Conservation (phyloP, 2,888 invertebrate genomes). For the Scaptomyza tumidula region DNA sequence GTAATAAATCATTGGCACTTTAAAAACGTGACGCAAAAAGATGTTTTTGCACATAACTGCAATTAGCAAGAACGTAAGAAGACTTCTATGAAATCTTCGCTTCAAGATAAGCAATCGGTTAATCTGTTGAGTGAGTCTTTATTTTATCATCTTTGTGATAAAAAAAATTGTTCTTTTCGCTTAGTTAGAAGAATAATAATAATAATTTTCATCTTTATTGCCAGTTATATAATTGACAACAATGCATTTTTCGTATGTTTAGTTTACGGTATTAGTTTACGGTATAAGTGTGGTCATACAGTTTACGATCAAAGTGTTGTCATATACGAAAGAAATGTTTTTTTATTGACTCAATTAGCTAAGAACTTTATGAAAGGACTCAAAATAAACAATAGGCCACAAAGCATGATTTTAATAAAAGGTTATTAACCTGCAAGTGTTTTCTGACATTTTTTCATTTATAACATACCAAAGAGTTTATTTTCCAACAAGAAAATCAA, state of each 20-base stretch:
- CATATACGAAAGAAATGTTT: neutral
- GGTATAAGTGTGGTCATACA: too few relatives aligned
- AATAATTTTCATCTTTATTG: too few relatives aligned
- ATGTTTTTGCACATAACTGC: neutral
- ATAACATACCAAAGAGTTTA: neutral
- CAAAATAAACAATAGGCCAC: too few relatives aligned
- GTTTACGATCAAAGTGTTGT: too few relatives aligned
- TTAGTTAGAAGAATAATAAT: too few relatives aligned
- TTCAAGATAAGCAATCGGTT: slow-evolving; percentile 20
- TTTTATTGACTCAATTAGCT: neutral
- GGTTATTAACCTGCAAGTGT: neutral
- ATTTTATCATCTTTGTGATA: neutral
- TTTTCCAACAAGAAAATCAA: neutral
- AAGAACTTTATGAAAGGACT: neutral
- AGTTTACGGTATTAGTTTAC: too few relatives aligned
- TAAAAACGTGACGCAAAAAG: slow-evolving; percentile 27
- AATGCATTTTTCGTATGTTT: too few relatives aligned
- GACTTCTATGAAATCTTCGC: neutral
- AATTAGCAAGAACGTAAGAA: neutral
- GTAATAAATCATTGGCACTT: slow-evolving; percentile 39
- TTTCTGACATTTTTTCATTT: neutral
- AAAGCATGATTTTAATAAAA: neutral
- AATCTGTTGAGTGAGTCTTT: neutral
- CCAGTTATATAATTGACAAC: too few relatives aligned
- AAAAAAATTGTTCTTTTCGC: neutral